Conservation (phyloP, 1,140 invertebrate species). For the Drosophila parvula region DNA sequence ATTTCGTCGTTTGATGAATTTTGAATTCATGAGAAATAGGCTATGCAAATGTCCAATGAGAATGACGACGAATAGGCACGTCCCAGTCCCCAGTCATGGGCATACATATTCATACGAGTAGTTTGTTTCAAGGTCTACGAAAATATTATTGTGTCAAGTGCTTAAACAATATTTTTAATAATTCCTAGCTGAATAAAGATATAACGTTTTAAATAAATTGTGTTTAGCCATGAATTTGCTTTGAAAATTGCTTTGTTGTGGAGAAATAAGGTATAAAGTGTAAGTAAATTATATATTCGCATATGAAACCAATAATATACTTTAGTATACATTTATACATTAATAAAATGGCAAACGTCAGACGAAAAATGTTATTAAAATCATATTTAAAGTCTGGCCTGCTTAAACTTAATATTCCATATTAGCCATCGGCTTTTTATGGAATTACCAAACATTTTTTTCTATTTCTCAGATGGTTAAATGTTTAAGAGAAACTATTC, state of each 20-base stretch:
- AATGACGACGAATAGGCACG: constrained; percentile 14
- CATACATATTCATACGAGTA: constrained; percentile 21
- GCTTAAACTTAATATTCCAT: background rate
- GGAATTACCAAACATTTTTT: too few species aligned
- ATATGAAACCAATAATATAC: background rate
- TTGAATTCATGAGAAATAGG: constrained; percentile 51
- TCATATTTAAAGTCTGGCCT: too few species aligned
- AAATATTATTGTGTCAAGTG: constrained; percentile 1
- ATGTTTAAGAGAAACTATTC: too few species aligned
- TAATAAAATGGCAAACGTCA: background rate
- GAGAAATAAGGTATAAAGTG: background rate
- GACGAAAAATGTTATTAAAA: too few species aligned
- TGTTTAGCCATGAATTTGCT: background rate
- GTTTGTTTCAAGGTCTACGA: constrained; percentile 1
- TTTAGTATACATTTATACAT: background rate
- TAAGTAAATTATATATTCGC: background rate
- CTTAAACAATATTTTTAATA: background rate
- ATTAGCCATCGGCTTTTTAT: too few species aligned
- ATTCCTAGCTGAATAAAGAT: background rate
- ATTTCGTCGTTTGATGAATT: constrained; percentile 55
- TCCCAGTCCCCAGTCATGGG: background rate
- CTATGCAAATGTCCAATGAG: constrained; percentile 40
- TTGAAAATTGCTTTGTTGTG: background rate
- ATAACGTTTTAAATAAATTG: background rate
- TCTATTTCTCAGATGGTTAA: too few species aligned